Percentiles rank a stretch among this genome's conserved stretches.
phyloP scores from a whole-genome alignment of 2,113 vertebrate genomes.

The Thunnus maccoyii region DNA sequence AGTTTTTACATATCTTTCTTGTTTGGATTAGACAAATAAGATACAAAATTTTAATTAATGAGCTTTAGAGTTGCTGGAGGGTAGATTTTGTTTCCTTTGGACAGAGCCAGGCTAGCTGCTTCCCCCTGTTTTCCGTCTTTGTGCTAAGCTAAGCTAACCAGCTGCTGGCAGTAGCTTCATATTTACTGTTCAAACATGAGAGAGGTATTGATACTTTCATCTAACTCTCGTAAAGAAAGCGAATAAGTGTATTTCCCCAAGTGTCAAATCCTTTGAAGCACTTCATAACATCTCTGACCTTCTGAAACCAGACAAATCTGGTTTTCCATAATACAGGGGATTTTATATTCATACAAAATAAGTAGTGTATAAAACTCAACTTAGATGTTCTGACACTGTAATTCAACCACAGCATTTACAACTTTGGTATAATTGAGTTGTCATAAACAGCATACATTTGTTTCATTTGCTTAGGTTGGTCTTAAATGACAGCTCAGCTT shows the following conservation, averaged over 20 bases:
- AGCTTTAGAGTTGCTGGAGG: too few species aligned
- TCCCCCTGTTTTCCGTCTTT: too few species aligned
- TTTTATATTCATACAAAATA: neutral
- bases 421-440: conserved; percentile 4
- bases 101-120: too few species aligned
- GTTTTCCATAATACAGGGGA: neutral
- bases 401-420: conserved; percentile 13
- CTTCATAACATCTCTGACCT: neutral
- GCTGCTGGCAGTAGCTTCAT: too few species aligned
- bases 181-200: too few species aligned
- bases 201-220: too few species aligned
- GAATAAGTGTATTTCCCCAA: neutral
- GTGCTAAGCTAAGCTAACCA: too few species aligned
- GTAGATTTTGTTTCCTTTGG: too few species aligned
- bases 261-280: neutral
- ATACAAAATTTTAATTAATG: too few species aligned
- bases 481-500: conserved; percentile 8
- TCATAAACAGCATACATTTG: conserved; percentile 16
- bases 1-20: too few species aligned
- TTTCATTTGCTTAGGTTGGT: conserved; percentile 22
- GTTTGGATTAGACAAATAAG: too few species aligned
- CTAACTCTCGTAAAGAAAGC: too few species aligned
- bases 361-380: neutral
- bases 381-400: neutral
- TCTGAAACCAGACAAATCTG: neutral